These are phyloP conservation scores for Acleris emargana DNA, from an alignment of 2,888 invertebrate species.

Conservation along the genomic window DNA sequence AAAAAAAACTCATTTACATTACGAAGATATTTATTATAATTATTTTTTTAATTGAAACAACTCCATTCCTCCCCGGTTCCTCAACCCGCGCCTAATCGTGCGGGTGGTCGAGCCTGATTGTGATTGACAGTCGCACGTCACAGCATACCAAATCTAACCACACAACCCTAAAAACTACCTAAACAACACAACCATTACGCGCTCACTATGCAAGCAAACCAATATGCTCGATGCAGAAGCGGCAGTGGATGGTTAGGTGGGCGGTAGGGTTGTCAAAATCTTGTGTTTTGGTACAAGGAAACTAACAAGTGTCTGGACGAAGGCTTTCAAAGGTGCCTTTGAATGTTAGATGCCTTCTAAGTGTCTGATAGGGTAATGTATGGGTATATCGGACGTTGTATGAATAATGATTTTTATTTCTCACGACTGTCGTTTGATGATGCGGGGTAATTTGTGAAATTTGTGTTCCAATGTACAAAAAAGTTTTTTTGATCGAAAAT, in stretches of 20 bases:
- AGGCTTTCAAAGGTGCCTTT: conserved; percentile 29
- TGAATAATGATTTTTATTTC: conserved; percentile 35
- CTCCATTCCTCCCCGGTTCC: conserved; percentile 18
- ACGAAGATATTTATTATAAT: too few species aligned
- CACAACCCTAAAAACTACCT: background rate
- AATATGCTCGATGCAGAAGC: background rate
- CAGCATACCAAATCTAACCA: conserved; percentile 36
- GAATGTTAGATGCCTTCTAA: conserved; percentile 26
- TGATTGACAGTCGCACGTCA: conserved; percentile 43
- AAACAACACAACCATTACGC: conserved; percentile 8
- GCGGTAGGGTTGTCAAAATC: background rate
- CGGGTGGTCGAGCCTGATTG: conserved; percentile 44
- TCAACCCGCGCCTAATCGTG: conserved; percentile 39
- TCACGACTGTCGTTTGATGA: conserved; percentile 6
- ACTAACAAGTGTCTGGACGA: conserved; percentile 31
- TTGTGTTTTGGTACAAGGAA: background rate
- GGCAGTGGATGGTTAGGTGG: background rate
- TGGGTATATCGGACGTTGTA: conserved; percentile 24
- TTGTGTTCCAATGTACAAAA: too few species aligned
- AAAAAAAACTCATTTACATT: too few species aligned
- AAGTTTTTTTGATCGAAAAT: too few species aligned
- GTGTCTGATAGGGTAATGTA: conserved; percentile 35
- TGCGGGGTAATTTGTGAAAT: background rate
- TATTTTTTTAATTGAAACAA: background rate
- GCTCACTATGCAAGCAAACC: background rate